Base-by-base conservation (phyloP, 2,797 vertebrate genomes). In the Aeoliscus strigatus region DNA sequence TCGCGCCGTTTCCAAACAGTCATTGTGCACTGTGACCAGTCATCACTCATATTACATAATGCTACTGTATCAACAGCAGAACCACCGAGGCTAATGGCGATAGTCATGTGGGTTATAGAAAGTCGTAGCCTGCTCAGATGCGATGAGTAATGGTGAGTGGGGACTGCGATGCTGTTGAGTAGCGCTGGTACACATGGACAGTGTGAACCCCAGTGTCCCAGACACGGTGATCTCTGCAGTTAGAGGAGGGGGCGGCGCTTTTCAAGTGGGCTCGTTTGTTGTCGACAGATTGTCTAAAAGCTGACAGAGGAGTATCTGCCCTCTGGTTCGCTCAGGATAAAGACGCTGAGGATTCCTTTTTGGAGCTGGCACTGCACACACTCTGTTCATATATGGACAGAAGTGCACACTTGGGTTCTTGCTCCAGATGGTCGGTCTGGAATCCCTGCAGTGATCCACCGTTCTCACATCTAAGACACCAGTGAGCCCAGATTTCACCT, bases 381-480 rank as follows among this genome's bases (percentile, higher is more conserved):
- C 21, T n/a, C n/a, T n/a, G n/a, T n/a, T n/a, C n/a, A n/a, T n/a
- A n/a, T n/a, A n/a, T n/a, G n/a, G n/a, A n/a, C n/a, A n/a, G n/a
- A n/a, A n/a, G n/a, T n/a, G n/a, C n/a, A n/a, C n/a, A n/a, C n/a
- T n/a, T n/a, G n/a, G n/a, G n/a, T 54, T 37, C 36, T 43, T 48
- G 36, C 29, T 63, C 42, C 79, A 74, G 74, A 78, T 79, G 77
- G 67, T 60, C 58, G 29, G 28, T 24, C 42, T 58, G 59, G 30
- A 37, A 51, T 66, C 60, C 63, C 51, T 42, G 51, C 60, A 55
- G 21, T 41, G 36, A 39, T 53, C 29, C 25, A 37, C 14, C 12
- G 24, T 26, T 40, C 30, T 55, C 23, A 33, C 12, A 53, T 32
- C 13, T 39, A 55, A 39, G 11, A 21, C 13, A 27, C n/a, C n/a